Evolutionary conservation across 2,888 invertebrate species (phyloP), one percentile per base, ranked within the genome.

Genomic region (Bellardia bayeri): DNA sequence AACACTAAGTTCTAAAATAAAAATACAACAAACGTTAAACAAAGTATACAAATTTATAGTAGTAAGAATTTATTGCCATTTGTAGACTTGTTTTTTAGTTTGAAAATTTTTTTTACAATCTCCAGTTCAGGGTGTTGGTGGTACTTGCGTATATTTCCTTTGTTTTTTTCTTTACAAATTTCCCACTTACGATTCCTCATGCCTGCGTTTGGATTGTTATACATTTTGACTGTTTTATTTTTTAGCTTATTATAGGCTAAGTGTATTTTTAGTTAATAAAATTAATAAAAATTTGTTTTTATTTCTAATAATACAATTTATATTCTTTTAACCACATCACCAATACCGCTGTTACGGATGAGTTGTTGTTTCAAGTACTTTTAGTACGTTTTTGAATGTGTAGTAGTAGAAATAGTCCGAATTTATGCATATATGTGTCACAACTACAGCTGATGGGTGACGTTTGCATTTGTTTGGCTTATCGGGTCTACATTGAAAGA

Each of bases 141-240:
- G 89, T 91, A 91, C 93, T 92, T 93, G 92, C 91, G 89, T 89
- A 89, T 89, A 88, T 89, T 90, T 91, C 91, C 91, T 92, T 86
- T 90, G 37, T 45, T 66, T 56, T 91, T 90, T 75, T 80, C 91
- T 92, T 93, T 93, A 92, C 93, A 91, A 89, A 92, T 91, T 90
- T 91, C 90, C 90, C 91, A 94, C 93, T 93, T 94, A 94, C 93
- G 93, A 90, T 92, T 92, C 91, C 93, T 91, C 79, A 91, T 90
- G 87, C 92, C 92, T 81, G 92, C 89, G 89, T 92, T 93, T 85
- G 93, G 92, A 90, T 94, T 94, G 88, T 92, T 87, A 85, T 85
- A 88, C 85, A 85, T 88, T 23, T 71, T 54, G 3, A 30, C 33
- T 23, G 33, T 14, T 6, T 45, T 56, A 13, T 11, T 37, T 56